Conservation (phyloP, 2,113 vertebrate species). For the Oxyura jamaicensis region DNA sequence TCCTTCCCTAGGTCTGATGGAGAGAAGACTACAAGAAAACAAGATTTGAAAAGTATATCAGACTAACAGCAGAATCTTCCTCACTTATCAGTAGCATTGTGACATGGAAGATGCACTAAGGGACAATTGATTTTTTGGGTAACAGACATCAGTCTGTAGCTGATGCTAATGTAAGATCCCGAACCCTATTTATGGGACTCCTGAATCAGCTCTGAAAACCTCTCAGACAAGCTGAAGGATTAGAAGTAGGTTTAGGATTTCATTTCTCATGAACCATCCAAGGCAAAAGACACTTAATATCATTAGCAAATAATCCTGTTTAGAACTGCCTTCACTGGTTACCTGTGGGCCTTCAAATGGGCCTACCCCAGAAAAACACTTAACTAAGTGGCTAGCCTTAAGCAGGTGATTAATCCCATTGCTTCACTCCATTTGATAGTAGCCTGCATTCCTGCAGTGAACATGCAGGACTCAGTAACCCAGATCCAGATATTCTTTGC, state of each 20-base stretch:
- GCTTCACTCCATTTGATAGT: background rate
- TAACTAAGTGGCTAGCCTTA: background rate
- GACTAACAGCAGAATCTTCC: background rate
- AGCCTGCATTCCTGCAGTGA: background rate
- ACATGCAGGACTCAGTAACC: background rate
- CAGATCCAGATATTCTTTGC: background rate
- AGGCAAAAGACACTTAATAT: background rate
- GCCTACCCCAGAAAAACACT: background rate
- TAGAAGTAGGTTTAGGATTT: background rate
- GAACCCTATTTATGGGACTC: background rate
- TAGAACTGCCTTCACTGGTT: background rate
- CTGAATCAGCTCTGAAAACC: background rate
- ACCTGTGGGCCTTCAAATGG: background rate
- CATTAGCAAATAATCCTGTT: background rate
- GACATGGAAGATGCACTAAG: background rate
- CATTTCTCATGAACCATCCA: background rate
- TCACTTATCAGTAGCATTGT: background rate
- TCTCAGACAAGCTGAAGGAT: background rate
- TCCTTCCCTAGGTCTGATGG: constrained; percentile 62
- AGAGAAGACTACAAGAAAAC: constrained; percentile 56
- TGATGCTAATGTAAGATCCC: rapidly evolving
- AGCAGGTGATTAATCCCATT: background rate
- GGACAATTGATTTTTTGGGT: background rate
- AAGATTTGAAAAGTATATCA: background rate
- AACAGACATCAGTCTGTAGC: background rate